phyloP scores from a whole-genome alignment of 2,113 vertebrate genomes.

The Boulengeromyrus knoepffleri region DNA sequence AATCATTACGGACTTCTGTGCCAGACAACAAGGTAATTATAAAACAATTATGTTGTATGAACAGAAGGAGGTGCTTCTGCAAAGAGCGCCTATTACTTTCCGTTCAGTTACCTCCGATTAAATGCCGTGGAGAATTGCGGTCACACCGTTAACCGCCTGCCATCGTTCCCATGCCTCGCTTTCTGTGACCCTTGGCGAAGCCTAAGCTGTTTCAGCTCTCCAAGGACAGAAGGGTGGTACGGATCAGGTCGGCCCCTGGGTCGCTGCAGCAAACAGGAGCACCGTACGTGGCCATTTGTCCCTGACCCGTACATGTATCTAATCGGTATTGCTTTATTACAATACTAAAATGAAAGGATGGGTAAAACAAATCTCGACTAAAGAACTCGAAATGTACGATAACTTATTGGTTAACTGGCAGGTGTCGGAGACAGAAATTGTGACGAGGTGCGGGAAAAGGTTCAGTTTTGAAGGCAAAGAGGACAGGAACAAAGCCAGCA shows the following conservation, averaged over 20 bases:
- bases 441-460: not conserved
- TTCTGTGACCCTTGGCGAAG: not conserved
- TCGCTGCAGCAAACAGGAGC: not conserved
- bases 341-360: not conserved
- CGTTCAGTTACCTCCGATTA: not conserved
- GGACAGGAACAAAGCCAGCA: not conserved
- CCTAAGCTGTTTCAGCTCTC: not conserved
- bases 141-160: not conserved
- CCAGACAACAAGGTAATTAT: not conserved
- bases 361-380: not conserved
- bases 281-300: not conserved
- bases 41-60: not conserved
- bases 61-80: not conserved
- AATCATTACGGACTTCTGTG: not conserved
- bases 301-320: not conserved
- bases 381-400: not conserved
- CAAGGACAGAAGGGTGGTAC: not conserved
- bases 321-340: not conserved
- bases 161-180: not conserved
- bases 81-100: not conserved
- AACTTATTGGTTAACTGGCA: not conserved
- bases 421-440: not conserved
- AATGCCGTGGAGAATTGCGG: not conserved
- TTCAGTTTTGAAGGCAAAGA: not conserved
- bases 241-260: not conserved